Evolutionary conservation across 2,888 invertebrate genomes (phyloP).

Genomic region (Argynnis bischoffii): DNA sequence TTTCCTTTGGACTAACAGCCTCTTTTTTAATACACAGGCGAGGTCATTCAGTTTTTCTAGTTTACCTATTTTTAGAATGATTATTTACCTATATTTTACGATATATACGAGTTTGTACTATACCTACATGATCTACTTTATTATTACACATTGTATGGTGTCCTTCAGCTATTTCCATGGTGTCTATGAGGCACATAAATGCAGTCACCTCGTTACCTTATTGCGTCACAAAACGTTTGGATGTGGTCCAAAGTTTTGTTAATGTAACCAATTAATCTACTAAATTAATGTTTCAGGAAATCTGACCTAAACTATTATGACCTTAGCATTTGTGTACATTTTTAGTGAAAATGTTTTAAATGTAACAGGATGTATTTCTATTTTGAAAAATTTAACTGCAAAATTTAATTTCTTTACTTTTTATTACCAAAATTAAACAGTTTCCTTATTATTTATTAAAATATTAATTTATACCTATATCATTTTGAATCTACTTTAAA

Average conservation of each 20-base stretch:
- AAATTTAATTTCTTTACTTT: background rate
- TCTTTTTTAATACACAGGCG: no score
- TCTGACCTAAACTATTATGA: background rate
- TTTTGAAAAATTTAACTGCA: no score
- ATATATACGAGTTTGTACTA: background rate
- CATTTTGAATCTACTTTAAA: no score
- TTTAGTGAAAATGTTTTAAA: no score
- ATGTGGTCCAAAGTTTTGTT: constrained; percentile 35
- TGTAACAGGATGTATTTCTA: no score
- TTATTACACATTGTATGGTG: constrained; percentile 3
- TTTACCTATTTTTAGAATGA: no score
- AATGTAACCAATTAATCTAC: constrained; percentile 24
- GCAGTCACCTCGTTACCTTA: constrained; percentile 28
- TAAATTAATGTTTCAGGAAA: constrained; percentile 11
- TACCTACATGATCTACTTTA: background rate
- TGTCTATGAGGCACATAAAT: constrained; percentile 22
- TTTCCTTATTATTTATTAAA: no score
- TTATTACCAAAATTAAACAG: background rate
- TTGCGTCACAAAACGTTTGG: constrained; percentile 35
- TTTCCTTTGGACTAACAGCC: no score
- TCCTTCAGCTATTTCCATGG: constrained; percentile 30
- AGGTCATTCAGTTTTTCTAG: no score
- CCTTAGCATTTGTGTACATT: no score
- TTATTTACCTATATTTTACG: no score
- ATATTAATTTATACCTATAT: no score